Base-by-base conservation (phyloP, 1,140 invertebrate genomes). In the Hydropsyche tenuis region DNA sequence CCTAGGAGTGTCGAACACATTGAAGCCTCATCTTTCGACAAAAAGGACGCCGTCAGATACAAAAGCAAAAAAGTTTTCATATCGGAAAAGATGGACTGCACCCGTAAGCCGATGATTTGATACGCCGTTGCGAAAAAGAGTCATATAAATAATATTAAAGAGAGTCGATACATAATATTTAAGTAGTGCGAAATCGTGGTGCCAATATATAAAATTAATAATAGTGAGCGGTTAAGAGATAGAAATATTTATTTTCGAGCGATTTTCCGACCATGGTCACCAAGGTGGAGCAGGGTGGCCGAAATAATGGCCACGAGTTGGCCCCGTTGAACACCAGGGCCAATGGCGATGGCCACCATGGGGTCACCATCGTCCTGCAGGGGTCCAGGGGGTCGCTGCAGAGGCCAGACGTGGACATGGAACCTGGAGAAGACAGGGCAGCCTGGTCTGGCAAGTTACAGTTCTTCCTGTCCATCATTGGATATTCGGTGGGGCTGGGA, bases 401-500 rank as follows among this genome's bases (percentile, higher is more conserved):
- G 76, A 76, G 81, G 51, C 53, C 64, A 23, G 80, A 78, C 69
- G 84, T 84, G n/a, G 82, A 83, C 0, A 65, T 65, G 63, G 81
- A 82, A 0, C 86, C 85, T 2, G 81, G 85, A 68, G 86, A 88
- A 18, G 90, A 92, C 72, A 84, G 93, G 9, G 91, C 92, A 2
- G 90, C 90, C 73, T 94, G 92, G 92, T 91, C 90, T 51, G 90
- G 91, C 51, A 95, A 96, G 81, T 89, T 94, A 85, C 94, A 96
- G 83, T 97, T 96, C 82, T 93, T 96, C 83, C 88, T 97, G 74
- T 94, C 92, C 75, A 94, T 95, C 82, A 94, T 96, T 63, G 94
- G 94, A 0, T 95, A 95, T 82, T 94, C 93, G 45, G 94, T 96
- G 5, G 94, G 94, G 0, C 87, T 97, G 20, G 96, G 95, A 16